A percentile compares a stretch with the other conserved stretches of the same genome.
phyloP scores from a whole-genome alignment of 2,888 invertebrate species.

The Epinotia bilunana region DNA sequence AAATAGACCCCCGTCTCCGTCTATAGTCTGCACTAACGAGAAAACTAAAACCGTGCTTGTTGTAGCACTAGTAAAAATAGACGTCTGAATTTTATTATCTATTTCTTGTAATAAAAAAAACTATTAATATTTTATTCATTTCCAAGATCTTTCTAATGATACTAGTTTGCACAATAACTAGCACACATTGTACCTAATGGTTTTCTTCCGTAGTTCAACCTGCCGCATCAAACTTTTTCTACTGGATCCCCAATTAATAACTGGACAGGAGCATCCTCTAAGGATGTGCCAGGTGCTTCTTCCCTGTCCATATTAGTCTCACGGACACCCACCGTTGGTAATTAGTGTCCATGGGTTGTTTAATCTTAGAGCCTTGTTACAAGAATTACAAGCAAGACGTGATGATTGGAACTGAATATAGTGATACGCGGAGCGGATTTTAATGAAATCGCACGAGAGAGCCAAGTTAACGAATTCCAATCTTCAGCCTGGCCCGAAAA shows the following conservation, averaged over 20 bases:
- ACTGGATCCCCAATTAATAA: conserved; percentile 9
- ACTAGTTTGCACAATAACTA: conserved; percentile 4
- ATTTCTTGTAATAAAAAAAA: not conserved
- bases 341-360: conserved; percentile 63
- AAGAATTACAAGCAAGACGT: conserved; percentile 46
- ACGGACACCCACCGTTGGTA: conserved; percentile 59
- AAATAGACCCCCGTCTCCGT: too few species aligned
- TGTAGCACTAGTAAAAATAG: too few species aligned
- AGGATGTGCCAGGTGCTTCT: conserved; percentile 57
- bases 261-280: conserved; percentile 22
- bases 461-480: too few species aligned
- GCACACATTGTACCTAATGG: conserved; percentile 7
- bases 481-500: too few species aligned
- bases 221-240: conserved; percentile 18
- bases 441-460: not conserved
- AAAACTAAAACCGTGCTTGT: too few species aligned
- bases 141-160: not conserved
- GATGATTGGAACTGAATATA: conserved; percentile 21
- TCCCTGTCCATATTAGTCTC: conserved; percentile 58
- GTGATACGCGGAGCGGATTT: conserved; percentile 51
- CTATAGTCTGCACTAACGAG: too few species aligned
- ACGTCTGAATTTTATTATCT: not conserved
- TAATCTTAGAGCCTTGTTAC: conserved; percentile 56
- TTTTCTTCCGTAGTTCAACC: conserved; percentile 7
- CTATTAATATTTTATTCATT: not conserved